Evolutionary conservation across 2,113 vertebrate genomes (phyloP).

Genomic region (Steatornis caripensis): DNA sequence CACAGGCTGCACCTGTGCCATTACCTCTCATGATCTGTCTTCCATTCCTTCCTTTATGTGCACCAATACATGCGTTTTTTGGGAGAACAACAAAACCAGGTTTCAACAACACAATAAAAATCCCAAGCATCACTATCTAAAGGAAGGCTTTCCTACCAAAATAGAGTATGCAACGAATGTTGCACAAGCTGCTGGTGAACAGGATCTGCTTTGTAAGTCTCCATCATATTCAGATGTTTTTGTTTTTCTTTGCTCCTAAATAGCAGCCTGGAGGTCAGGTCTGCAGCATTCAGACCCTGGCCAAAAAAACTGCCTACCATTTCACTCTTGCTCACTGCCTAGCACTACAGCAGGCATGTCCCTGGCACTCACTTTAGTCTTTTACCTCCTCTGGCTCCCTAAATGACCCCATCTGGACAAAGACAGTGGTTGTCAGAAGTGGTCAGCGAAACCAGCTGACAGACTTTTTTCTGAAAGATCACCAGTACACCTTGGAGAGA

Average conservation of each 20-base stretch:
- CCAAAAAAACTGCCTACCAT: neutral
- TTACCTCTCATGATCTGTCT: neutral
- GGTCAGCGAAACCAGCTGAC: neutral
- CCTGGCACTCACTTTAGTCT: rapidly evolving
- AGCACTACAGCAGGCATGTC: neutral
- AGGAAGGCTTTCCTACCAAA: neutral
- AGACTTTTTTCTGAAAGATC: neutral
- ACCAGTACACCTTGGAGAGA: neutral
- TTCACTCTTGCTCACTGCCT: neutral
- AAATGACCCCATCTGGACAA: neutral
- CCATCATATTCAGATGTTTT: neutral
- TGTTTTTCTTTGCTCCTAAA: neutral
- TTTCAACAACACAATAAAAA: neutral
- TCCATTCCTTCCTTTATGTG: neutral
- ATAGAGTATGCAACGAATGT: rapidly evolving
- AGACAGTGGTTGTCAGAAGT: neutral
- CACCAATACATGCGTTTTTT: neutral
- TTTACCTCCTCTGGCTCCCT: neutral
- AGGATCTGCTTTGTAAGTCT: neutral
- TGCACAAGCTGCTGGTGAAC: neutral
- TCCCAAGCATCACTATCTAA: neutral
- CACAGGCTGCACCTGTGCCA: neutral
- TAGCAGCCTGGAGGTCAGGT: neutral
- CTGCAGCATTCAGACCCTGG: neutral
- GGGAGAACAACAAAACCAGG: neutral